A percentile compares a stretch with the other conserved stretches of the same genome.
These are phyloP conservation scores for Tricholauxania praeusta DNA, from an alignment of 2,888 invertebrate genomes.

Conservation along the genomic window DNA sequence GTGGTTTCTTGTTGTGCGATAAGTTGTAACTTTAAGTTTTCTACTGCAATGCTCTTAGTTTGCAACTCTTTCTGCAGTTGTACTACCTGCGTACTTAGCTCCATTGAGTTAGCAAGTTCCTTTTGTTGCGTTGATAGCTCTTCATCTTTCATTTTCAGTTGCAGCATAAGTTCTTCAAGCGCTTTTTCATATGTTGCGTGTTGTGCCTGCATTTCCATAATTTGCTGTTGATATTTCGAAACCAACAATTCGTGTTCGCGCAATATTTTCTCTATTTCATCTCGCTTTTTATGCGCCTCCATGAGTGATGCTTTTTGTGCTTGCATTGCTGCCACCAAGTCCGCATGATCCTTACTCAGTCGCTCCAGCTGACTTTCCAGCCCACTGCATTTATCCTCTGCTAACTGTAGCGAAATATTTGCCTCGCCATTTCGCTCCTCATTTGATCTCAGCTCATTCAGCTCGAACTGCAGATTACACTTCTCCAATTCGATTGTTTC, in stretches of 20 bases:
- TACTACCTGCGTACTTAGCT: slow-evolving; percentile 6
- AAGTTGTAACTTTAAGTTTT: slow-evolving; percentile 41
- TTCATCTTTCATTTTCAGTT: slow-evolving; percentile 1
- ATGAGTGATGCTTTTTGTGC: slow-evolving; percentile 51
- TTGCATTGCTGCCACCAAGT: slow-evolving; percentile 54
- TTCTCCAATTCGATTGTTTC: slow-evolving; percentile 58
- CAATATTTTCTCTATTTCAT: slow-evolving; percentile 46
- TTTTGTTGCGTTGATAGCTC: slow-evolving; percentile 7
- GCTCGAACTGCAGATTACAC: slow-evolving; percentile 57
- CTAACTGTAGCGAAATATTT: slow-evolving; percentile 47
- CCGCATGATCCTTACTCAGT: slow-evolving; percentile 55
- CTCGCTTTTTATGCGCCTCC: slow-evolving; percentile 51
- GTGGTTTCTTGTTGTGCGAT: slow-evolving; percentile 34
- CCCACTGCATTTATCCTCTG: slow-evolving; percentile 49
- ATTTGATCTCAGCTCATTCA: slow-evolving; percentile 57
- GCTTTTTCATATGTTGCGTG: slow-evolving; percentile 22
- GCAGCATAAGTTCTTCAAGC: slow-evolving; percentile 20
- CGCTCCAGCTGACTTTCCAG: slow-evolving; percentile 55
- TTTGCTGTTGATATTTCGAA: slow-evolving; percentile 22
- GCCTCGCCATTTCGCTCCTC: slow-evolving; percentile 49
- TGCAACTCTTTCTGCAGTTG: slow-evolving; percentile 39
- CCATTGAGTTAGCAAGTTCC: slow-evolving; percentile 12
- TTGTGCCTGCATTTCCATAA: slow-evolving; percentile 40
- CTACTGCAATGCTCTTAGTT: slow-evolving; percentile 41
- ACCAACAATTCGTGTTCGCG: slow-evolving; percentile 41